Base-by-base conservation (phyloP, 2,113 vertebrate species). In the Phalacrocorax carbo region DNA sequence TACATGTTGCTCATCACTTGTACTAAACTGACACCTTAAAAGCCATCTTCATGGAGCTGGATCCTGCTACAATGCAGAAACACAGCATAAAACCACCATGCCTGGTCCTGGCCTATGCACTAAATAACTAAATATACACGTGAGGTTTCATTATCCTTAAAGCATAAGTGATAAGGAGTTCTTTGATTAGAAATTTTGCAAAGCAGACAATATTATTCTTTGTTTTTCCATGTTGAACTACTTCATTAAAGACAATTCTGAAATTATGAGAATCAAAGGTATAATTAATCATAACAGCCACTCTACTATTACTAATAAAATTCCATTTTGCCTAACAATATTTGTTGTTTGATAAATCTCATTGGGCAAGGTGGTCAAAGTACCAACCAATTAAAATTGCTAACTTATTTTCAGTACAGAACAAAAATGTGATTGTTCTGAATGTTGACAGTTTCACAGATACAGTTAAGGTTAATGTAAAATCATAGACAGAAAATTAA, bases 401-500 rank as follows among this genome's bases (percentile, higher is more conserved):
- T 79, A 82, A 60, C 6, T 84, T 87, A 71, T 46, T 55, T 88
- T 64, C 49, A 75, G 36, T 40, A 77, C 19, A 70, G 36, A 48
- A 86, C 17, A 71, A 57, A 58, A 65, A 69, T 11, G n/a, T 69
- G 72, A 93, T 80, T 94, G 25, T 66, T 94, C 80, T 57, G 68
- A 92, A 94, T 70, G 36, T 13, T 81, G 62, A 57, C 40, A 69
- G 16, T 72, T 96, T 77, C 75, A 68, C 34, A 77, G 82, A 34
- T 77, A 49, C 3, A 61, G 60, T 77, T 97, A 90, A 95, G 44
- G 58, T 82, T 90, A 90, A 86, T 83, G 21, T 46, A 70, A 92
- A 93, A 90, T 62, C 44, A 52, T 36, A 88, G 75, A 85, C 26
- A 90, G 61, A 72, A 93, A 88, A 94, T 82, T 14, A 90, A 80